Evolutionary conservation across 2,888 invertebrate genomes (phyloP), one percentile per base, ranked within the genome.

Genomic region (Syritta pipiens): DNA sequence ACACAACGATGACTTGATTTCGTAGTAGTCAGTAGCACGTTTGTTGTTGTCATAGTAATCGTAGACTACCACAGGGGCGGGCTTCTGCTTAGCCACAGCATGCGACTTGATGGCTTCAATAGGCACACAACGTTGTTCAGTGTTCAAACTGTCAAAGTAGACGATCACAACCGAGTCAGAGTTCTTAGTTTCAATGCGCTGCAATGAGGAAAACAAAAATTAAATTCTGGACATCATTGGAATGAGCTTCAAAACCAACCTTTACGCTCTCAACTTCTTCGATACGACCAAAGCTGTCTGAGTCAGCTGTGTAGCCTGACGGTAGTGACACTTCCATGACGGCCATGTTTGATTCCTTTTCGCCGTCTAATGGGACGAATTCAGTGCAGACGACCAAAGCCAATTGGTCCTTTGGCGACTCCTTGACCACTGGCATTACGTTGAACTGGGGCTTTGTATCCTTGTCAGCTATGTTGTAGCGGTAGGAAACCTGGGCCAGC

Each of bases 251-350:
- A 4, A 7, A 7, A 7, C 30, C 19, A 67, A 79, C 77, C 72
- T 87, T 88, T 1, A 89, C 87, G 44, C 84, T 85, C 84, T 91
- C 91, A 82, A 90, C 90, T n/a, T 82, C 63, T 49, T 84, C 82
- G 40, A 93, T 88, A 82, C 91, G 91, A 3, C 93, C 94, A 24
- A 96, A 89, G 0, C 93, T 94, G 83, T 93, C 93, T 81, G 92
- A 89, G 83, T 97, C 96, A 0, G 95, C 94, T 0, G 94, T 92
- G 86, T 94, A 98, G n/a, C 98, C 97, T 0, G 97, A 97, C 0
- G 97, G 97, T 69, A 98, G 90, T 76, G 93, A 93, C 0, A 97
- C 94, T 85, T 97, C 96, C 91, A 97, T 94, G 0, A 97, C 94
- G 7, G 96, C 95, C 93, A 97, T 94, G 82, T 97, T 97, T 76